Conservation (phyloP, 2,888 invertebrate genomes). For the Spialia ferax region DNA sequence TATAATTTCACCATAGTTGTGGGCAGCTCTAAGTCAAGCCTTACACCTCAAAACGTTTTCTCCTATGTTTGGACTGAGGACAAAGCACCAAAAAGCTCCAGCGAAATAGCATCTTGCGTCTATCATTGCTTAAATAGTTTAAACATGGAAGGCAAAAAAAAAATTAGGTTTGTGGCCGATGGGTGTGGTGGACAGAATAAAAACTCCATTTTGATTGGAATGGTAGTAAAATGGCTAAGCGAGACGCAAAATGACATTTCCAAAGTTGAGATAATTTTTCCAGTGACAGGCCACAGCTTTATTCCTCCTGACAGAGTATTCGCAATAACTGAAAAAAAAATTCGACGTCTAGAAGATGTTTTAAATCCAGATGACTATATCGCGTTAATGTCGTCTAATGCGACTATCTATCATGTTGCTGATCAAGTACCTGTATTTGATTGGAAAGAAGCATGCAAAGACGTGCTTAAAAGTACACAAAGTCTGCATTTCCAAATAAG, state of each 20-base stretch:
- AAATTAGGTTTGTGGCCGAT: constrained; percentile 48
- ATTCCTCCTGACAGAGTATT: constrained; percentile 49
- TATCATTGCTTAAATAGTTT: constrained; percentile 42
- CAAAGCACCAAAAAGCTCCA: constrained; percentile 44
- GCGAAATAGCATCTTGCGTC: constrained; percentile 45
- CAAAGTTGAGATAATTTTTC: constrained; percentile 45
- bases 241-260: constrained; percentile 63
- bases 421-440: constrained; percentile 1
- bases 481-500: constrained; percentile 32
- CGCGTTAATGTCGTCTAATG: constrained; percentile 41
- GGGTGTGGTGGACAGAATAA: constrained; percentile 52
- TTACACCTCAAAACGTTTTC: constrained; percentile 49
- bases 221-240: constrained; percentile 45
- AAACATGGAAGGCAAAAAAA: constrained; percentile 41
- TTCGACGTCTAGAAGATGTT: constrained; percentile 44
- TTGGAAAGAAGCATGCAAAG: constrained; percentile 11
- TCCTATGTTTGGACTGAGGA: constrained; percentile 51
- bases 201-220: constrained; percentile 46
- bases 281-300: constrained; percentile 48
- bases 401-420: neutral
- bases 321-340: constrained; percentile 47
- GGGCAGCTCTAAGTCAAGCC: constrained; percentile 50
- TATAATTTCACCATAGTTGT: constrained; percentile 59
- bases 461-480: constrained; percentile 13
- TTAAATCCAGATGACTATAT: constrained; percentile 43